Evolutionary conservation across 1,140 invertebrate species (phyloP).

Genomic region (Lethocerus indicus): DNA sequence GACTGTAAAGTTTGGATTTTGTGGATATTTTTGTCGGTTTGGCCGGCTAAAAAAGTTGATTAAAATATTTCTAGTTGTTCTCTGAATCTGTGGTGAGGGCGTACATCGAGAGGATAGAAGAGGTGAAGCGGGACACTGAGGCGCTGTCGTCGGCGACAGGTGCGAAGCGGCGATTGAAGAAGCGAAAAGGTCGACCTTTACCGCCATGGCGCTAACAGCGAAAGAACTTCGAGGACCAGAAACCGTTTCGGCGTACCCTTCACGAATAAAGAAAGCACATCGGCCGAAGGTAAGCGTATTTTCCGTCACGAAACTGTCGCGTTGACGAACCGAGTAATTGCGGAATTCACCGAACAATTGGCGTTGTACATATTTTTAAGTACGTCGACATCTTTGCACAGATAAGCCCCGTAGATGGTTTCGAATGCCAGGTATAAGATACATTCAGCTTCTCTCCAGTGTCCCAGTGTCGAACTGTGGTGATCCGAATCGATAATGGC

Average conservation of each 20-base stretch:
- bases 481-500: too few species aligned
- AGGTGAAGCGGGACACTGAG: conserved; percentile 61
- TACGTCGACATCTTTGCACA: too few species aligned
- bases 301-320: background rate
- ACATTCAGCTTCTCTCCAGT: too few species aligned
- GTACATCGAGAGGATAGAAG: conserved; percentile 59
- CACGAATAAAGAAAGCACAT: conserved; percentile 51
- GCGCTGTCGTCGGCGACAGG: conserved; percentile 65
- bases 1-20: too few species aligned
- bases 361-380: too few species aligned
- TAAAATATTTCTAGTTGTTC: conserved; percentile 24
- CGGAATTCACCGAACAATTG: too few species aligned
- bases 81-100: conserved; percentile 52
- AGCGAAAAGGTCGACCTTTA: conserved; percentile 54
- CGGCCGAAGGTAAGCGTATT: conserved; percentile 30
- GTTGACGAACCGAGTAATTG: too few species aligned
- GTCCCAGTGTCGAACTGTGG: too few species aligned
- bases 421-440: too few species aligned
- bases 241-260: conserved; percentile 70
- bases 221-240: conserved; percentile 34
- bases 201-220: conserved; percentile 29
- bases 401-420: too few species aligned
- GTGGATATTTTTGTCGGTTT: too few species aligned
- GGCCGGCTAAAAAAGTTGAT: too few species aligned
- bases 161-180: conserved; percentile 58